A percentile compares a stretch with the other conserved stretches of the same genome.
Evolutionary conservation across 2,888 invertebrate species (phyloP).

Genomic region (Oeneis ivallda): DNA sequence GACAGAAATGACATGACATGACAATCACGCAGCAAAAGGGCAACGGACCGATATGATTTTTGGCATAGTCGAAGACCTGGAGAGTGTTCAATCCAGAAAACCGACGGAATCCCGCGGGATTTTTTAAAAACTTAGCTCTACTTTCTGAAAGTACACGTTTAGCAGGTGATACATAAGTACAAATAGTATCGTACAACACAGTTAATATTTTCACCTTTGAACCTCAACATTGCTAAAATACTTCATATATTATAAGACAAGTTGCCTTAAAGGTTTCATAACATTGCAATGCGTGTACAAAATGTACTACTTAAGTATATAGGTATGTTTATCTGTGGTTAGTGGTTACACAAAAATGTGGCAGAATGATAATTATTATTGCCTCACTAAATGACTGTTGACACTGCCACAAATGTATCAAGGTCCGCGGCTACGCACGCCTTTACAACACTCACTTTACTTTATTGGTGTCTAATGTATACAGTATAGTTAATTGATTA

Average conservation of each 20-base stretch:
- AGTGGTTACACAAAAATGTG: conserved; percentile 26
- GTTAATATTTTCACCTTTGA: conserved; percentile 1
- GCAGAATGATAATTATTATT: conserved; percentile 33
- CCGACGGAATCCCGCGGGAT: too few relatives aligned
- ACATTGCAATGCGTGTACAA: conserved; percentile 11
- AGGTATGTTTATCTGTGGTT: conserved; percentile 22
- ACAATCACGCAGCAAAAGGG: too few relatives aligned
- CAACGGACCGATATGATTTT: too few relatives aligned
- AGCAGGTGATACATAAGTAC: not conserved
- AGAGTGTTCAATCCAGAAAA: too few relatives aligned
- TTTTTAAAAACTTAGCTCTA: too few relatives aligned
- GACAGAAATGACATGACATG: too few relatives aligned
- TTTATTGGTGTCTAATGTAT: conserved; percentile 45
- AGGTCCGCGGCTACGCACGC: conserved; percentile 57
- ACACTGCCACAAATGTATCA: conserved; percentile 52
- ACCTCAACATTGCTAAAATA: not conserved
- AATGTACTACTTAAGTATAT: conserved; percentile 1
- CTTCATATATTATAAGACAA: not conserved
- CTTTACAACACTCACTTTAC: conserved; percentile 51
- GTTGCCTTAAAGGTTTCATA: conserved; percentile 11
- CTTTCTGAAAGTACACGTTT: not conserved
- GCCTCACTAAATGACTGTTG: conserved; percentile 51
- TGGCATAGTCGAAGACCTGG: too few relatives aligned
- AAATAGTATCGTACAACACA: not conserved
- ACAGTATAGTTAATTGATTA: too few relatives aligned